Evolutionary conservation across 2,797 vertebrate genomes (phyloP).

Genomic region (Gadopsis marmoratus): DNA sequence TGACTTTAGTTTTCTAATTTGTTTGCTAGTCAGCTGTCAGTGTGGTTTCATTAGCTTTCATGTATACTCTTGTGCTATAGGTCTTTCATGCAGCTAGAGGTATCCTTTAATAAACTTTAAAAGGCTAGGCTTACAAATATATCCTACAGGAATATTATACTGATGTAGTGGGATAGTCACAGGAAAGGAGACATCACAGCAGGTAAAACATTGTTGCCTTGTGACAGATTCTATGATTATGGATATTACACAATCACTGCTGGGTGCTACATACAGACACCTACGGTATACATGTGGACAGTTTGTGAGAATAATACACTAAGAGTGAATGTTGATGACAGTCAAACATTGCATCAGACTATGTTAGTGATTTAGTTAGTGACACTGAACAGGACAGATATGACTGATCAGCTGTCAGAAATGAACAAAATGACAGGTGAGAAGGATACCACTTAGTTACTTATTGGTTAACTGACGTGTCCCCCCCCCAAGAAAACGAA

Average conservation of each 20-base stretch:
- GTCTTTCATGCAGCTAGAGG: background rate
- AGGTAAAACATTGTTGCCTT: background rate
- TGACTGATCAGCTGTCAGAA: background rate
- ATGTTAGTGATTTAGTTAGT: background rate
- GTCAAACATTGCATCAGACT: background rate
- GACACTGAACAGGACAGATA: background rate
- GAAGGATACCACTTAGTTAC: background rate
- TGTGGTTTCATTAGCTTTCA: slow-evolving; percentile 31
- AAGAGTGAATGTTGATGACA: background rate
- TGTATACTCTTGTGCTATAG: slow-evolving; percentile 20
- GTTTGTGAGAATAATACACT: background rate
- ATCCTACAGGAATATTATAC: background rate
- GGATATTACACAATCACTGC: background rate
- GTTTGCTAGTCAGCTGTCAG: slow-evolving; percentile 17
- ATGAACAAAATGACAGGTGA: slow-evolving; percentile 6
- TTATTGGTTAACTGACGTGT: background rate
- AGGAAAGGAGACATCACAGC: background rate
- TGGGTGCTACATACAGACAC: background rate
- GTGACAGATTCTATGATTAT: background rate
- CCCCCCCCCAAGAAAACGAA: background rate
- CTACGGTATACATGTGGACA: background rate
- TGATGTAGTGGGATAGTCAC: background rate
- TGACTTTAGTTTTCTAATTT: slow-evolving; percentile 45
- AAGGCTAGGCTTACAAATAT: slow-evolving; percentile 19
- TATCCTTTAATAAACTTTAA: slow-evolving; percentile 24